Percentiles rank a stretch among this genome's conserved stretches.
phyloP scores from a whole-genome alignment of 2,797 vertebrate genomes.

The Phrynocephalus vlangalii region DNA sequence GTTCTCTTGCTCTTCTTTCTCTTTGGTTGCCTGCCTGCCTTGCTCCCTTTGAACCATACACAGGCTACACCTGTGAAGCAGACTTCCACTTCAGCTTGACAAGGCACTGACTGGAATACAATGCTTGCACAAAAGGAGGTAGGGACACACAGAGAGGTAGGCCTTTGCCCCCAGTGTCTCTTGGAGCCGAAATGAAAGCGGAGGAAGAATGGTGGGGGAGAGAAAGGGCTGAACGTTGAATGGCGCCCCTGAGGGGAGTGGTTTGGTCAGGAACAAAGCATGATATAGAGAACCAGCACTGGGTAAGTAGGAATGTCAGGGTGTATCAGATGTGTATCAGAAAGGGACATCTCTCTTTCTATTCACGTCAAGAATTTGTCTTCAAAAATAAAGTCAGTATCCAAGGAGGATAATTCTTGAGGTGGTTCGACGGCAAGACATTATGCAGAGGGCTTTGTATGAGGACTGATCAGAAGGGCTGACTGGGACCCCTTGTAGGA shows the following conservation, averaged over 20 bases:
- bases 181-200: slow-evolving; percentile 56
- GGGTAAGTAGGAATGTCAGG: slow-evolving; percentile 16
- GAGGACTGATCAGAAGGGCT: background rate
- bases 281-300: slow-evolving; percentile 24
- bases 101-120: slow-evolving; percentile 19
- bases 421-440: background rate
- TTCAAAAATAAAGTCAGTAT: background rate
- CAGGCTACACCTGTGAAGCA: slow-evolving; percentile 34
- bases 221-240: background rate
- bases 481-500: background rate
- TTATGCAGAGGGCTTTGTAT: background rate
- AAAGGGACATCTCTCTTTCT: background rate
- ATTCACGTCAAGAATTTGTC: background rate
- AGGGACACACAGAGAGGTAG: slow-evolving; percentile 2
- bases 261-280: slow-evolving; percentile 44
- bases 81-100: slow-evolving; percentile 15
- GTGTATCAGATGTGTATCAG: background rate
- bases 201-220: slow-evolving; percentile 20
- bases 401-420: slow-evolving; percentile 2
- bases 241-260: slow-evolving; percentile 2
- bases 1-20: too few species aligned
- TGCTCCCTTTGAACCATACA: slow-evolving; percentile 46
- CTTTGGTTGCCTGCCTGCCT: background rate
- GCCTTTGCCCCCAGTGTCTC: slow-evolving; percentile 43
- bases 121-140: slow-evolving; percentile 41